Evolutionary conservation across 2,113 vertebrate species (phyloP), one percentile per base, ranked within the genome.

Genomic region (Pteronura brasiliensis): DNA sequence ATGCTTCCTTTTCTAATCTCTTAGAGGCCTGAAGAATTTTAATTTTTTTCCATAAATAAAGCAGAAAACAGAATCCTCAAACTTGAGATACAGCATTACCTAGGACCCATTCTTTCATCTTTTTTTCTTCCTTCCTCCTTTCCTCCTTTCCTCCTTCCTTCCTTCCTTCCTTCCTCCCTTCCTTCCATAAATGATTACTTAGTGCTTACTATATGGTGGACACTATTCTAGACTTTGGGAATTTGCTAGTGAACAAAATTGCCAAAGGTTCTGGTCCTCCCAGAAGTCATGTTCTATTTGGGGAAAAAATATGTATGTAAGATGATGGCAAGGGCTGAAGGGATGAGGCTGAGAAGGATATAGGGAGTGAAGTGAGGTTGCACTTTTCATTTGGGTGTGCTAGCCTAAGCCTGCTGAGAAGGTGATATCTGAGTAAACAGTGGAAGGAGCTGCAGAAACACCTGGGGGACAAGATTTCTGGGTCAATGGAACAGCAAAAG

Each of bases 11-110:
- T 23, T 87, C 3, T n/a, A 39, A 72, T 89, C 15, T 85, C 72
- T 94, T 59, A 79, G 25, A 89, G 25, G 39, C 17, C 31, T 89
- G 14, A 57, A 52, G 80, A 79, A 25, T 86, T 82, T 93, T 44
- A 65, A 55, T 13, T 95, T 90, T 18, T 90, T 93, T 95, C n/a
- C 17, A 57, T 10, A 94, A 80, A 67, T 8, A 92, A 95, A 85
- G 49, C 21, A 92, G 52, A 29, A 82, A 72, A n/a, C 21, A 86
- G 10, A 76, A 79, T n/a, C 34, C 21, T 84, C 61, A 95, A 87
- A 72, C 1, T 65, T 49, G 29, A 83, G 10, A 1, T 92, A 67
- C 2, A 86, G 31, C 14, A 72, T 93, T 79, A 72, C 44, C 21
- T 17, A 9, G 21, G 47, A 87, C 47, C 15, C 20, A 14, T 20